Conservation (phyloP, 2,888 invertebrate genomes). For the Euclidia mi region DNA sequence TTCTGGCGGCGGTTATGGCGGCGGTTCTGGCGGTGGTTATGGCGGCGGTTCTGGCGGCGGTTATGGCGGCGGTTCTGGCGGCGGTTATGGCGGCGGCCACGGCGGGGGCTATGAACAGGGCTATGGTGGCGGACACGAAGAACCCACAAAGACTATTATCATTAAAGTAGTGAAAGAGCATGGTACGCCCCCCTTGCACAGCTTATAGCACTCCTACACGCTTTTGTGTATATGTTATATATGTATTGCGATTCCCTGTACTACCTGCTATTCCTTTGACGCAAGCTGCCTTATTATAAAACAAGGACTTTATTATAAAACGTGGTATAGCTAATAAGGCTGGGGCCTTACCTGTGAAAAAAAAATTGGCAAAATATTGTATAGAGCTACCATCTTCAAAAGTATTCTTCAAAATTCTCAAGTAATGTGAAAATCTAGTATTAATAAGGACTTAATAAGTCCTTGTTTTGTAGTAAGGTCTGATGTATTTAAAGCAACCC, state of each 20-base stretch:
- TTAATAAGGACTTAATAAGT: no score
- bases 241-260: neutral
- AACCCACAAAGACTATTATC: conserved; percentile 67
- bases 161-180: conserved; percentile 72
- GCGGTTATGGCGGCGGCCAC: conserved; percentile 50
- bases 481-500: no score
- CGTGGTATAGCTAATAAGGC: no score
- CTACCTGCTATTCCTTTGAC: neutral
- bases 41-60: conserved; percentile 51
- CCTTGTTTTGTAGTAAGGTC: no score
- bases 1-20: conserved; percentile 36
- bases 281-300: no score
- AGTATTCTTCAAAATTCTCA: no score
- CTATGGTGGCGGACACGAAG: conserved; percentile 44
- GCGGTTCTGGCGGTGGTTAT: conserved; percentile 43
- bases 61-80: conserved; percentile 38
- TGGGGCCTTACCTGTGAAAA: no score
- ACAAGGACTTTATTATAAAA: no score
- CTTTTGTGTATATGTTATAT: conserved; percentile 8
- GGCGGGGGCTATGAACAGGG: no score
- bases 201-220: conserved; percentile 40
- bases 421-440: no score
- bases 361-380: no score
- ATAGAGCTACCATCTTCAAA: no score
- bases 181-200: conserved; percentile 53